Conservation (phyloP, 2,797 vertebrate species). For the Sarcoramphus papa region DNA sequence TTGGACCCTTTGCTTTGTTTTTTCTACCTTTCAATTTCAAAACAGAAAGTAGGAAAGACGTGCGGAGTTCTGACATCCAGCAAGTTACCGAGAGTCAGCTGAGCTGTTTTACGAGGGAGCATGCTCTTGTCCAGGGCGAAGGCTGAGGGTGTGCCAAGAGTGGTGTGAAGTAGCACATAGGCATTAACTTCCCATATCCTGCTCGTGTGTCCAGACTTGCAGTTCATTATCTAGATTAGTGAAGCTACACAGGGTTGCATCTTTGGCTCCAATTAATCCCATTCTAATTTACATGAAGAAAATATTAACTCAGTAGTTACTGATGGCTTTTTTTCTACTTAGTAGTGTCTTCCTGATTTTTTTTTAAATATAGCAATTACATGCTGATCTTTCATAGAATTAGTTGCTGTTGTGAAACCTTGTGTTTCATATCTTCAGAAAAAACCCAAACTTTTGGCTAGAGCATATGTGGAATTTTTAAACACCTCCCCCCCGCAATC, state of each 20-base stretch:
- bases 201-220: rapidly evolving
- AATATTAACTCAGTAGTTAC: not conserved
- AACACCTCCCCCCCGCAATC: no score
- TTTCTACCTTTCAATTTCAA: not conserved
- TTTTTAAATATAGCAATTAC: not conserved
- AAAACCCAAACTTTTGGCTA: not conserved
- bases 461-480: not conserved
- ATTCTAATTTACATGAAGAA: not conserved
- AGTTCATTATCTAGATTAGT: not conserved
- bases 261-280: not conserved
- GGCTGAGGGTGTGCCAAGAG: not conserved
- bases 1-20: not conserved
- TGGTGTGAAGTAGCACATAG: rapidly evolving
- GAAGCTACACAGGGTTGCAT: not conserved
- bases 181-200: not conserved
- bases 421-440: not conserved
- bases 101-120: not conserved
- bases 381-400: not conserved
- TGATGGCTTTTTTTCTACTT: not conserved
- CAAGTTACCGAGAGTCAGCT: rapidly evolving
- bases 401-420: not conserved
- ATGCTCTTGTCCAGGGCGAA: rapidly evolving
- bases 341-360: not conserved
- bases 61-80: not conserved
- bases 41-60: not conserved